A percentile compares a stretch with the other conserved stretches of the same genome.
Evolutionary conservation across 2,888 invertebrate species (phyloP).

Genomic region (Maniola hyperantus): DNA sequence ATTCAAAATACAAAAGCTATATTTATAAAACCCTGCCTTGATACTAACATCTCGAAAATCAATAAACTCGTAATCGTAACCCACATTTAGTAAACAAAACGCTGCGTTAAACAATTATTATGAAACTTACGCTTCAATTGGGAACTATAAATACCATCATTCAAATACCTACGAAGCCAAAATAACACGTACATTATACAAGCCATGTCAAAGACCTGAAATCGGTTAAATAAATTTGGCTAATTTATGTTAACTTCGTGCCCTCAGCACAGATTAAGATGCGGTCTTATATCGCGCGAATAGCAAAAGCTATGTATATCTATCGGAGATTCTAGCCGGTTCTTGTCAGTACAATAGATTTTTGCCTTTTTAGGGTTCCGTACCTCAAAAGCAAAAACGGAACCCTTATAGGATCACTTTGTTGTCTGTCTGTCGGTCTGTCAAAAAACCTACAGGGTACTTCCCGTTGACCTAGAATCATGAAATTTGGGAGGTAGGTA

Average conservation of each 20-base stretch:
- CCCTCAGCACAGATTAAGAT: constrained; percentile 20
- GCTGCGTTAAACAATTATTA: constrained; percentile 20
- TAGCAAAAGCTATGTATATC: background rate
- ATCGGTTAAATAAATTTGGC: constrained; percentile 29
- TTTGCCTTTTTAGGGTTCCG: too few species aligned
- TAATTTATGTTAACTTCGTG: constrained; percentile 29
- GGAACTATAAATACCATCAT: constrained; percentile 24
- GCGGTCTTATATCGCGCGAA: constrained; percentile 4
- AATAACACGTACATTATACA: constrained; percentile 25
- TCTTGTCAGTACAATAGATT: too few species aligned
- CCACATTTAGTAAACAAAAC: constrained; percentile 24
- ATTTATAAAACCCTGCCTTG: background rate
- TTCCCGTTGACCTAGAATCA: too few species aligned
- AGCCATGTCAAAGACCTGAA: constrained; percentile 22
- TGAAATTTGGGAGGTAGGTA: too few species aligned
- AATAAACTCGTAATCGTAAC: constrained; percentile 22
- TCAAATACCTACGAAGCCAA: constrained; percentile 17
- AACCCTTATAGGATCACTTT: too few species aligned
- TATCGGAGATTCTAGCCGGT: background rate
- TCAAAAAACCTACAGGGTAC: too few species aligned
- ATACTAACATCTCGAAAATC: constrained; percentile 16
- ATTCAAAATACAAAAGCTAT: background rate
- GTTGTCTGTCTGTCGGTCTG: too few species aligned
- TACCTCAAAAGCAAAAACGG: too few species aligned
- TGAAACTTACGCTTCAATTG: constrained; percentile 22